These are phyloP conservation scores for Herpetotheres cachinnans DNA, from an alignment of 2,113 vertebrate species.

Conservation along the genomic window DNA sequence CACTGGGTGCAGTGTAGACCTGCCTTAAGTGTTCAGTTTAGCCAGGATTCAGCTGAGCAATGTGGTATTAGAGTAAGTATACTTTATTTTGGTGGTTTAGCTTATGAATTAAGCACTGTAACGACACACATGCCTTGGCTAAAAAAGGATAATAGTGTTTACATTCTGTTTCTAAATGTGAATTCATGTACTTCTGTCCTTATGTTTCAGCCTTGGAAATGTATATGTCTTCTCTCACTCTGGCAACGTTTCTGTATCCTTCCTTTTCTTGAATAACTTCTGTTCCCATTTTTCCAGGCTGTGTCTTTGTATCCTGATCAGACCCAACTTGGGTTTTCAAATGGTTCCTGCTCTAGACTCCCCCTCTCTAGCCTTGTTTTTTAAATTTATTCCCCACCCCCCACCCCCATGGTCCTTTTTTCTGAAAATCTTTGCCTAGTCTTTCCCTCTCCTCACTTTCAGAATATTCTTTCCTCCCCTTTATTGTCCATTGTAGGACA, in stretches of 20 bases:
- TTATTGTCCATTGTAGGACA: background rate
- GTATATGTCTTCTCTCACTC: background rate
- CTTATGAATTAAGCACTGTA: background rate
- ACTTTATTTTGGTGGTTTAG: background rate
- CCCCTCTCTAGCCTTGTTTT: background rate
- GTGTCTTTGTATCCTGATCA: background rate
- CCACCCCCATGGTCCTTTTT: background rate
- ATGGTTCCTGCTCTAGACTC: background rate
- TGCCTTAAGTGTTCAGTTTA: background rate
- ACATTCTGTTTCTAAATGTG: background rate
- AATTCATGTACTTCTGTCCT: background rate
- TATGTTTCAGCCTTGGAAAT: background rate
- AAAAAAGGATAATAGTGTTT: background rate
- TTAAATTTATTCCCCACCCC: background rate
- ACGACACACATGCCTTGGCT: background rate
- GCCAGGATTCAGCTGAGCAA: background rate
- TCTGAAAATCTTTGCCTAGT: background rate
- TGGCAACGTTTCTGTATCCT: background rate
- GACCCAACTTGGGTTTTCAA: background rate
- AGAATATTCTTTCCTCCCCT: background rate
- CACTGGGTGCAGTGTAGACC: background rate
- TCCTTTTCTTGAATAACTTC: background rate
- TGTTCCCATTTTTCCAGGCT: background rate
- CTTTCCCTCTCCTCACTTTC: background rate
- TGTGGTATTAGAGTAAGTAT: background rate